Percentiles rank a stretch among this genome's conserved stretches.
Conservation (phyloP, 1,140 invertebrate species). For the Sitophilus oryzae region DNA sequence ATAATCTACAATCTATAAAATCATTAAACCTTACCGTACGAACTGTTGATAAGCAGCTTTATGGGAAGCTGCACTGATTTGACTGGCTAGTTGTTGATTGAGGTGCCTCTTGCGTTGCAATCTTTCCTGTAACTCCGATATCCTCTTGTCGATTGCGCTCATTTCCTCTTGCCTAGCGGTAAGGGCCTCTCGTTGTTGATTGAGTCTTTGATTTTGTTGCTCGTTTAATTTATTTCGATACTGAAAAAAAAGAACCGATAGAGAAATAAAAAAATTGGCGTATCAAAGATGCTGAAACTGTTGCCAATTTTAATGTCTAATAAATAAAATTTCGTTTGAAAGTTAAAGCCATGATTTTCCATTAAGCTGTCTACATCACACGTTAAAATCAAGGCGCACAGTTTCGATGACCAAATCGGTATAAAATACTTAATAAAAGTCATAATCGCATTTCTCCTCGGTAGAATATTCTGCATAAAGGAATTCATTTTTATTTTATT, state of each 20-base stretch:
- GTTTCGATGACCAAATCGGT: too few species aligned
- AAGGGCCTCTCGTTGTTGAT: slow-evolving; percentile 79
- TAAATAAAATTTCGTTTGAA: too few species aligned
- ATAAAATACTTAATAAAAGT: too few species aligned
- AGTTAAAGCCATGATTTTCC: too few species aligned
- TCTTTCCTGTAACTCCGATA: slow-evolving; percentile 86
- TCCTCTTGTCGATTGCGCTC: slow-evolving; percentile 82
- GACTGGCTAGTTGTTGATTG: slow-evolving; percentile 77
- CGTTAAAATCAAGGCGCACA: too few species aligned
- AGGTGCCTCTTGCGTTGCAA: slow-evolving; percentile 80
- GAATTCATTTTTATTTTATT: too few species aligned
- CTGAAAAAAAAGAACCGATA: slow-evolving; percentile 50
- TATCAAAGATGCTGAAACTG: too few species aligned
- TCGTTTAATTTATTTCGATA: slow-evolving; percentile 94
- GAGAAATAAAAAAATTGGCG: background rate
- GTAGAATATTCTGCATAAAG: too few species aligned
- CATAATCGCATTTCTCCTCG: too few species aligned
- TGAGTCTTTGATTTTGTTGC: slow-evolving; percentile 82
- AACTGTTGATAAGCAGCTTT: slow-evolving; percentile 43
- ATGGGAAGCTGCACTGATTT: slow-evolving; percentile 51
- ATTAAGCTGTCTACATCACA: too few species aligned
- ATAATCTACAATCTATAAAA: too few species aligned
- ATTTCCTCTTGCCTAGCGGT: slow-evolving; percentile 84
- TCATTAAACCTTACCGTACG: slow-evolving; percentile 37
- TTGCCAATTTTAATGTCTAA: too few species aligned